Conservation (phyloP, 2,113 vertebrate species). For the Corydoras maculifer region DNA sequence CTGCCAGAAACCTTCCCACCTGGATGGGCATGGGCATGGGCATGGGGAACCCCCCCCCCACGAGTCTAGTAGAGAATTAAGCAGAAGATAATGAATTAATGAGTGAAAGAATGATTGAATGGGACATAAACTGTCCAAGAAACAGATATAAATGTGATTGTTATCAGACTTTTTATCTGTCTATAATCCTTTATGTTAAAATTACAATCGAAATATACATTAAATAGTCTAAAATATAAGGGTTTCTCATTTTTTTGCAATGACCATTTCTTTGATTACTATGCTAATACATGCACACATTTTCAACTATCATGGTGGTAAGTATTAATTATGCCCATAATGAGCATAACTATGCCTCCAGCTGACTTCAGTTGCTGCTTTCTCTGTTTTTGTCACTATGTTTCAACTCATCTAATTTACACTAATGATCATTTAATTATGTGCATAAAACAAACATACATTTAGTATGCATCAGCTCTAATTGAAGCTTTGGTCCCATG, state of each 20-base stretch:
- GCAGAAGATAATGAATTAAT: too few species aligned
- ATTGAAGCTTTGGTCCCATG: not conserved
- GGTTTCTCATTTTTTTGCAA: not conserved
- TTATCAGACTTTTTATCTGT: too few species aligned
- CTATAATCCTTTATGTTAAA: too few species aligned
- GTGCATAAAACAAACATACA: slow-evolving; percentile 23
- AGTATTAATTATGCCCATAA: slow-evolving; percentile 9
- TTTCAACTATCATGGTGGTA: not conserved
- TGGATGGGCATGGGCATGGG: too few species aligned
- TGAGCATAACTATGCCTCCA: not conserved
- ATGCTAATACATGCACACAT: not conserved
- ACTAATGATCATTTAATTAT: slow-evolving; percentile 18
- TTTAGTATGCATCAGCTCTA: slow-evolving; percentile 7
- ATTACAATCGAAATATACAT: not conserved
- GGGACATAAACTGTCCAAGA: too few species aligned
- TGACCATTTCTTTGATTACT: not conserved
- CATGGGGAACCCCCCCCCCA: too few species aligned
- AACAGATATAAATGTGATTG: too few species aligned
- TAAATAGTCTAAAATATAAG: not conserved
- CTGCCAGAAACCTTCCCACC: too few species aligned
- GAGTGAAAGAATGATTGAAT: too few species aligned
- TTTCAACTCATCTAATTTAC: slow-evolving; percentile 11
- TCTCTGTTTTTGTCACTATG: not conserved
- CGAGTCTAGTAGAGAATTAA: too few species aligned
- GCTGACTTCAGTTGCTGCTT: not conserved